Base-by-base conservation (phyloP, 92 coral and sea anemone species). In the Epizoanthus rinbou region DNA sequence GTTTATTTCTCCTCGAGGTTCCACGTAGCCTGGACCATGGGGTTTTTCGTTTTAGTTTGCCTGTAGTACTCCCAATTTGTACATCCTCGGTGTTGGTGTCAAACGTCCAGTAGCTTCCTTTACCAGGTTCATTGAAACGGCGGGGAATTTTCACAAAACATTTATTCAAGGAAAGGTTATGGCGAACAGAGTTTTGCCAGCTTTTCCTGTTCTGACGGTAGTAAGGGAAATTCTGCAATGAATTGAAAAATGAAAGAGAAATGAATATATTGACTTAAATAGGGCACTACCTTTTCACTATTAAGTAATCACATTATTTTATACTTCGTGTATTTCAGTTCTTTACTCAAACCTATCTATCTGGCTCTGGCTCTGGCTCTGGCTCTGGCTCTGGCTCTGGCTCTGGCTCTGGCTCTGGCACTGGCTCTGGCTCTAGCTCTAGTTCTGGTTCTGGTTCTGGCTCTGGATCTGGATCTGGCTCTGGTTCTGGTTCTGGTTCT, bases 101-200 rank as follows among this genome's bases (percentile, higher is more conserved):
- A 16, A 95, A 64, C 93, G 94, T 95, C 98, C 98, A 95, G 84
- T 95, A 95, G 74, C 90, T 95, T 1, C 98, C 98, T 72, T 95
- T 95, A 1, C 98, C 98, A 0, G 98, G 98, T 57, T 95, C 98
- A 57, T 95, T 96, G 80, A 93, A 95, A 76, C 93, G 96, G 3
- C 98, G 92, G 3, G 98, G 98, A 8, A 95, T 91, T 86, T 95
- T 95, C 31, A 95, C 93, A 79, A 95, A 95, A 58, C 98, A 95
- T 76, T 95, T 95, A 86, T 91, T 95, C 23, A 95, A 86, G 21
- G 98, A 95, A 37, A 95, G 91, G 84, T 95, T 95, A 68, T 95
- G 98, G 22, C 98, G 87, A 57, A 95, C 91, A 11, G 98, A 93
- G 88, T 95, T 95, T 73, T 95, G 98, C 98, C 98, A 95, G 73